These are phyloP conservation scores for Apolygus lucorum DNA, from an alignment of 1,140 invertebrate species.

Conservation along the genomic window DNA sequence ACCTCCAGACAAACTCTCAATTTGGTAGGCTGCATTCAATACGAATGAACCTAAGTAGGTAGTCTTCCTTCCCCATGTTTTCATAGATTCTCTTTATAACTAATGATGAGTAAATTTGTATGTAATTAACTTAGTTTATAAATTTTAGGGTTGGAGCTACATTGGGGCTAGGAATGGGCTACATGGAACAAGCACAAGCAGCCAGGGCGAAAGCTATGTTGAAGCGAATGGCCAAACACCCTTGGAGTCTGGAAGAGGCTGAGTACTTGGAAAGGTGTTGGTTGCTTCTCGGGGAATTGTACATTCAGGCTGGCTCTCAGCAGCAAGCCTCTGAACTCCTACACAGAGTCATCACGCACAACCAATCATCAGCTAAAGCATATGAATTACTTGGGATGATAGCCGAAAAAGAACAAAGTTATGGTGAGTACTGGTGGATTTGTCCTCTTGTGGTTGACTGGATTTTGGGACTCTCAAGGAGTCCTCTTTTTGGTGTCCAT, in stretches of 20 bases:
- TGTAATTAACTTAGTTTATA: too few relatives aligned
- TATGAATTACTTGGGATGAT: slow-evolving; percentile 82
- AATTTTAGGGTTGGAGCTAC: slow-evolving; percentile 69
- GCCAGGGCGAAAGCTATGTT: slow-evolving; percentile 85
- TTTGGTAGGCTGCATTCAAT: too few relatives aligned
- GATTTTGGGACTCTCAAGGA: too few relatives aligned
- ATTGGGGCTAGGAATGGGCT: slow-evolving; percentile 77
- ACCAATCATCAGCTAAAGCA: slow-evolving; percentile 82
- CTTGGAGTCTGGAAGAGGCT: slow-evolving; percentile 89
- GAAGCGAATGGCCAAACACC: slow-evolving; percentile 76
- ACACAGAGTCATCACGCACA: slow-evolving; percentile 71
- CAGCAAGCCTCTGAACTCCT: slow-evolving; percentile 80
- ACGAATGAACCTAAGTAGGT: too few relatives aligned
- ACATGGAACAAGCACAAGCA: slow-evolving; percentile 64
- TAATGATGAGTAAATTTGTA: too few relatives aligned
- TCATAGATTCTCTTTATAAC: too few relatives aligned
- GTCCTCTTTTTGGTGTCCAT: too few relatives aligned
- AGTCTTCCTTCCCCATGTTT: too few relatives aligned
- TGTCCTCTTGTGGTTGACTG: too few relatives aligned
- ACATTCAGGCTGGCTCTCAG: slow-evolving; percentile 76
- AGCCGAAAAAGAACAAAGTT: slow-evolving; percentile 86
- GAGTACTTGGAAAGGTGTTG: slow-evolving; percentile 90
- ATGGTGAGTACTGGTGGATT: slow-evolving; percentile 45
- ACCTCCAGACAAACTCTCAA: too few relatives aligned
- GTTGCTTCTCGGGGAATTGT: slow-evolving; percentile 85